phyloP scores from a whole-genome alignment of 2,888 invertebrate genomes.

The Folsomia manolachei region DNA sequence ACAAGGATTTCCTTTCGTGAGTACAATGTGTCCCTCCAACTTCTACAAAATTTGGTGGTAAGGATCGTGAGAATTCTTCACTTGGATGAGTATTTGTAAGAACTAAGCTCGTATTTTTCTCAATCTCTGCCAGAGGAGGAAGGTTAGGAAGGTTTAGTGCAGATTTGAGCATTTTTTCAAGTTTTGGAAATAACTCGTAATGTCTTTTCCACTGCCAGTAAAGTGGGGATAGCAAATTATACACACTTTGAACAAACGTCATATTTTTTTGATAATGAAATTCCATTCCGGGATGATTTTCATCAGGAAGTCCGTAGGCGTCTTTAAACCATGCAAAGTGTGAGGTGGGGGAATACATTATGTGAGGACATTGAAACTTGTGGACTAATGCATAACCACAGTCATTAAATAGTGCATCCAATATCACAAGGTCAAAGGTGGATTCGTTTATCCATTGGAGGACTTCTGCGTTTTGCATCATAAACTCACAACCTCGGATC shows the following conservation, averaged over 20 bases:
- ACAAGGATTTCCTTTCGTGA: conserved; percentile 27
- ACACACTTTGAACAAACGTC: conserved; percentile 35
- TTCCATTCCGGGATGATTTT: conserved; percentile 35
- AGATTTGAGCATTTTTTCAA: conserved; percentile 30
- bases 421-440: conserved; percentile 32
- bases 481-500: conserved; percentile 16
- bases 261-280: conserved; percentile 30
- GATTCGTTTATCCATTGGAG: conserved; percentile 24
- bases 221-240: conserved; percentile 30
- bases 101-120: conserved; percentile 26
- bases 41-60: conserved; percentile 40
- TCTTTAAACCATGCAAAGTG: conserved; percentile 36
- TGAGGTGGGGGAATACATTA: conserved; percentile 22
- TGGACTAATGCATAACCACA: conserved; percentile 31
- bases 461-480: conserved; percentile 21
- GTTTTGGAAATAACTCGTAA: conserved; percentile 30
- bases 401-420: conserved; percentile 35
- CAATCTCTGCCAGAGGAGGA: conserved; percentile 25
- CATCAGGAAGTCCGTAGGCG: conserved; percentile 13
- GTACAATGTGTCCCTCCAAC: conserved; percentile 43
- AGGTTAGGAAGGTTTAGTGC: conserved; percentile 29
- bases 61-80: conserved; percentile 42
- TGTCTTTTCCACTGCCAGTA: conserved; percentile 28
- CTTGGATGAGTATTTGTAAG: conserved; percentile 42
- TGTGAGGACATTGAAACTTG: conserved; percentile 29